Percentiles rank a stretch among this genome's conserved stretches.
Evolutionary conservation across 1,140 invertebrate species (phyloP).

Genomic region (Gonatopus flavifemur): DNA sequence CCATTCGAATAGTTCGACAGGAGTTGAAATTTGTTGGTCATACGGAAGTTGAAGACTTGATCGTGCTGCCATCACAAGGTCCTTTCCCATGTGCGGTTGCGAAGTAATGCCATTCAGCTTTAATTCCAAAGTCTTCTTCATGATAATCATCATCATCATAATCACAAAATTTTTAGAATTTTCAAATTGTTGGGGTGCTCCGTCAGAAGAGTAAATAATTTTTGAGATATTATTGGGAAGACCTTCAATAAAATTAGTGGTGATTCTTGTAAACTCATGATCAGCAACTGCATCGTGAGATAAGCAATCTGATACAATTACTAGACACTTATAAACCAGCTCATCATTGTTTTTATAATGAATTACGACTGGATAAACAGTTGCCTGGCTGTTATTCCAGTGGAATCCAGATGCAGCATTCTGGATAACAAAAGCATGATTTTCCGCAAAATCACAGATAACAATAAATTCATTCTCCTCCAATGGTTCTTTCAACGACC

Average conservation of each 20-base stretch:
- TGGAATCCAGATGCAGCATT: too few species aligned
- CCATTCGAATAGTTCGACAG: slow-evolving; percentile 1
- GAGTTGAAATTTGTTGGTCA: slow-evolving; percentile 11
- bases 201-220: slow-evolving; percentile 1
- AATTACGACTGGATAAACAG: slow-evolving; percentile 31
- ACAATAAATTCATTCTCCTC: slow-evolving; percentile 12
- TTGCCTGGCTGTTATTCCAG: slow-evolving; percentile 28
- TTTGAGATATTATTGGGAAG: background rate
- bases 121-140: too few species aligned
- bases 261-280: too few species aligned
- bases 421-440: too few species aligned
- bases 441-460: slow-evolving; percentile 34
- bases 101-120: too few species aligned
- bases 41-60: slow-evolving; percentile 10
- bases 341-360: slow-evolving; percentile 15
- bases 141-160: background rate
- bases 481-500: slow-evolving; percentile 13
- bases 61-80: slow-evolving; percentile 3
- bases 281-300: too few species aligned
- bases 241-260: too few species aligned
- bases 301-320: too few species aligned
- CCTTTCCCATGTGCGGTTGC: too few species aligned
- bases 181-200: too few species aligned
- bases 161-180: too few species aligned
- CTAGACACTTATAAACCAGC: slow-evolving; percentile 3